Evolutionary conservation across 2,113 vertebrate species (phyloP).

Genomic region (Grantiella picta): DNA sequence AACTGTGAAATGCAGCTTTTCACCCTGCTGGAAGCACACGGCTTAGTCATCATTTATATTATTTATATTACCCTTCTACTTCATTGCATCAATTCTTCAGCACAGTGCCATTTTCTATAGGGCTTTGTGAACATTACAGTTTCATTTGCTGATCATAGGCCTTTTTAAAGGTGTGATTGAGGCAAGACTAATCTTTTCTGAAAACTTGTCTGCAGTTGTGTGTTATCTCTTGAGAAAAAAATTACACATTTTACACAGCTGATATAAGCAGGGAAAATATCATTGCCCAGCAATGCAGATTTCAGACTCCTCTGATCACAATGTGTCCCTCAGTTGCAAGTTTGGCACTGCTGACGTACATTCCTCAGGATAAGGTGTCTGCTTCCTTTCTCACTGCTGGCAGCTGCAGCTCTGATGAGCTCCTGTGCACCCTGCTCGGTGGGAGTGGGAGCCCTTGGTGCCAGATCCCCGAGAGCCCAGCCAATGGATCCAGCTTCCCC

Average conservation of each 20-base stretch:
- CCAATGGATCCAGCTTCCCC: not conserved
- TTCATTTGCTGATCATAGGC: not conserved
- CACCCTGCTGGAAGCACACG: not conserved
- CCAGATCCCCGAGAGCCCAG: not conserved
- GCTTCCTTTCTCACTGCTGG: not conserved
- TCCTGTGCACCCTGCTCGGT: accelerated
- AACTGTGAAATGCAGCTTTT: not conserved
- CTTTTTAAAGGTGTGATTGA: not conserved
- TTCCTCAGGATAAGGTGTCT: not conserved
- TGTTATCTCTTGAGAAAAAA: not conserved
- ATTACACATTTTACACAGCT: not conserved
- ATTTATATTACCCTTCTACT: not conserved
- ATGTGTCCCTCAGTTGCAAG: not conserved
- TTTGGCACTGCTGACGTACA: not conserved
- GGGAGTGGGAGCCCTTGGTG: accelerated
- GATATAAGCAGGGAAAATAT: not conserved
- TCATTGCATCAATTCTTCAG: not conserved
- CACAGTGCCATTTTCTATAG: not conserved
- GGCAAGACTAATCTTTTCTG: not conserved
- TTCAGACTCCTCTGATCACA: not conserved
- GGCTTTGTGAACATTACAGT: not conserved
- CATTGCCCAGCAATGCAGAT: not conserved
- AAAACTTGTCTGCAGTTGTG: not conserved
- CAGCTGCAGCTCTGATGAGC: not conserved
- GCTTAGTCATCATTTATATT: not conserved